Percentiles rank a stretch among this genome's conserved stretches.
Evolutionary conservation across 1,140 invertebrate genomes (phyloP).

Genomic region (Aphidius gifuensis): DNA sequence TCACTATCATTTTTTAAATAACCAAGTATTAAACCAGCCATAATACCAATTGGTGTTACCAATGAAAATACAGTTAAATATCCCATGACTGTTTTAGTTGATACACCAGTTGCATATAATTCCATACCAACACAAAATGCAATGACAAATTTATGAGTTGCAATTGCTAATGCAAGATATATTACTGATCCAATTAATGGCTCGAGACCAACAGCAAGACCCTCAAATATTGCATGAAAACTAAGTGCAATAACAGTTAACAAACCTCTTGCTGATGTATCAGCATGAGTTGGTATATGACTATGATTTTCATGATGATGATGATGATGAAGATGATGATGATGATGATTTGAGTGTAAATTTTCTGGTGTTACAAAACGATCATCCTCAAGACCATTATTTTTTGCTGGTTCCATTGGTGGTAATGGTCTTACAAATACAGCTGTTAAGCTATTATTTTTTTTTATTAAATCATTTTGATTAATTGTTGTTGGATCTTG

Average conservation of each 20-base stretch:
- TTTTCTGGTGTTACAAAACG: constrained; percentile 13
- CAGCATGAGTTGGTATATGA: constrained; percentile 20
- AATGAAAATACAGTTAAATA: constrained; percentile 63
- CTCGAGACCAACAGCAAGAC: constrained; percentile 76
- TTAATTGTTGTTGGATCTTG: constrained; percentile 5
- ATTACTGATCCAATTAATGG: constrained; percentile 61
- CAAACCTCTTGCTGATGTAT: constrained; percentile 60
- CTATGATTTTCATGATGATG: background rate
- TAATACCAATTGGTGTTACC: constrained; percentile 70
- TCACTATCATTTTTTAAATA: constrained; percentile 52
- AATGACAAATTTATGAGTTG: constrained; percentile 74
- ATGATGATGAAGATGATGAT: background rate
- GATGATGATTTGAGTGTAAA: background rate
- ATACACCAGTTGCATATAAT: constrained; percentile 64
- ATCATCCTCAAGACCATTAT: constrained; percentile 17
- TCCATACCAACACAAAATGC: constrained; percentile 69
- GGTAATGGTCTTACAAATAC: constrained; percentile 39
- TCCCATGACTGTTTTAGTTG: constrained; percentile 57
- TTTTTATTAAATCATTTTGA: constrained; percentile 10
- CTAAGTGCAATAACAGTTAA: constrained; percentile 73
- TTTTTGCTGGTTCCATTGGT: constrained; percentile 25
- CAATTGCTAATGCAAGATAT: constrained; percentile 68
- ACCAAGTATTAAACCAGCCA: constrained; percentile 57
- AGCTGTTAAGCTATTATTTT: constrained; percentile 29
- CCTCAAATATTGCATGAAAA: constrained; percentile 80